Evolutionary conservation across 92 coral and sea anemone species (phyloP), one percentile per base, ranked within the genome.

Genomic region (Porites evermanni): DNA sequence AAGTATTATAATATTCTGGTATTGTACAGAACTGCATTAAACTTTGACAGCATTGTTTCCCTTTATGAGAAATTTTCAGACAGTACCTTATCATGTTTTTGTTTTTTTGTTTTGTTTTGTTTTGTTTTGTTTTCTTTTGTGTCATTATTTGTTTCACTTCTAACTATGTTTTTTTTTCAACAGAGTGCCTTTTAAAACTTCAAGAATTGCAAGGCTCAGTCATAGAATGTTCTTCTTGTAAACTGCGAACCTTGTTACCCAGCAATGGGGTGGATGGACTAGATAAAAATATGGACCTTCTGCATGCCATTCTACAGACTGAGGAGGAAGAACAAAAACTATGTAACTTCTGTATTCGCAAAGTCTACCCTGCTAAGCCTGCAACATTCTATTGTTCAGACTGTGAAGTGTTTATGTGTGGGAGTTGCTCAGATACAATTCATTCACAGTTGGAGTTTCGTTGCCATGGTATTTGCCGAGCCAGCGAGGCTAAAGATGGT

Each of bases 331-430:
- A 95, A 59, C 98, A 93, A 61, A 78, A 78, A 82, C 66, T 84
- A 8, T 97, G 99, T 81, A 95, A 97, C 67, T 97, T 97, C 79
- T 97, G 99, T 50, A 86, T 93, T 19, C 89, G 91, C 44, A 97
- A 97, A 87, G 98, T 95, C 74, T 97, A 93, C 64, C 99, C 99
- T n/a, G 96, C 99, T 10, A 93, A 91, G 87, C 87, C 95, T 11
- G 99, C 95, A 1, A 93, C 98, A 4, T 91, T 97, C 50, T 91
- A 88, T 56, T 97, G 99, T 60, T 87, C 88, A 2, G 98, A 97
- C 54, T 97, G 99, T 83, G 95, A 91, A 8, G 96, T 97, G 29
- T 90, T 79, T 20, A 87, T 93, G 5, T 97, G 99, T 70, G 99
- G 99, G 8, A 82, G 90, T 64, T 97, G 99, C 53, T 97, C 96